phyloP scores from a whole-genome alignment of 2,797 vertebrate species.

The Nannoperca obscura region DNA sequence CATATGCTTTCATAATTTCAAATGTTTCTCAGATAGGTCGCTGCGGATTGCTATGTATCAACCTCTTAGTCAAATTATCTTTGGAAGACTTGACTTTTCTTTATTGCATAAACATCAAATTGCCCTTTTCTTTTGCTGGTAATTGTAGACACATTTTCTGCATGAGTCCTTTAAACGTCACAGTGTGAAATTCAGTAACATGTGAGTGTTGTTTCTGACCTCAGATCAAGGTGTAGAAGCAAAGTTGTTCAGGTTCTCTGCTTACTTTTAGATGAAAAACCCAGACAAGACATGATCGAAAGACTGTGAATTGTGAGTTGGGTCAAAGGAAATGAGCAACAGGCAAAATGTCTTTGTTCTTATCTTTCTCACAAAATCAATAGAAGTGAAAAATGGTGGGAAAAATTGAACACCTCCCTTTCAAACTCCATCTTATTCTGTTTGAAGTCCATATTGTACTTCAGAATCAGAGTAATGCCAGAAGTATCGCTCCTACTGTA shows the following conservation, averaged over 20 bases:
- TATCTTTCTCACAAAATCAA: constrained; percentile 62
- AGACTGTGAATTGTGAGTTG: constrained; percentile 38
- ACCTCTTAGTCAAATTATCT: background rate
- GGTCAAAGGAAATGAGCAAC: constrained; percentile 65
- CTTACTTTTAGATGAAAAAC: constrained; percentile 42
- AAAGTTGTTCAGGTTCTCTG: constrained; percentile 17
- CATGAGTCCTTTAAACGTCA: background rate
- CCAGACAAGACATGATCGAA: constrained; percentile 47
- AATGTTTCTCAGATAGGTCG: constrained; percentile 38
- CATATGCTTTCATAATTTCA: constrained; percentile 52
- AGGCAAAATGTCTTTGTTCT: constrained; percentile 59
- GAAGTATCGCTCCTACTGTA: constrained; percentile 25
- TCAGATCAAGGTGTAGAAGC: constrained; percentile 3
- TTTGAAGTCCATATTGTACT: constrained; percentile 64
- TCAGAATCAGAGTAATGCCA: constrained; percentile 51
- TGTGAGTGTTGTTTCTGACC: constrained; percentile 11
- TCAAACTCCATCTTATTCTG: constrained; percentile 67
- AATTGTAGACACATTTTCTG: background rate
- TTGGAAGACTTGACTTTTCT: background rate
- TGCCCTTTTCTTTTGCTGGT: background rate
- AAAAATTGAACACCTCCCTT: constrained; percentile 30
- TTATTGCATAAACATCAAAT: background rate
- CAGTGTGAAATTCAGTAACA: background rate
- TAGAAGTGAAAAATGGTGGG: constrained; percentile 33
- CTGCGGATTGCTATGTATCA: constrained; percentile 20